Percentiles rank a stretch among this genome's conserved stretches.
Evolutionary conservation across 2,888 invertebrate species (phyloP).

Genomic region (Biston stratarius): DNA sequence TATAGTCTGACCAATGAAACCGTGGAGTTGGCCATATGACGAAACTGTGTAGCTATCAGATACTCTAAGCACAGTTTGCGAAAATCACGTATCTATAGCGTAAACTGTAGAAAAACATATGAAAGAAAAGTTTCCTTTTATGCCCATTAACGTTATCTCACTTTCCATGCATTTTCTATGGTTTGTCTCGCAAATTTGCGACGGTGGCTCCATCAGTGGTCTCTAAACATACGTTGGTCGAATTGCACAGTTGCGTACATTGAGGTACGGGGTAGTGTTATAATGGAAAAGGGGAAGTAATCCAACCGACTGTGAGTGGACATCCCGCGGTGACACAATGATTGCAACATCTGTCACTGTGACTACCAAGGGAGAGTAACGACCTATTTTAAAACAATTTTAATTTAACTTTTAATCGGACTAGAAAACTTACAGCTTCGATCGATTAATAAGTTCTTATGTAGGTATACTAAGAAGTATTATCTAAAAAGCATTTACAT

Average conservation of each 20-base stretch:
- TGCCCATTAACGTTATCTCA: no score
- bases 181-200: no score
- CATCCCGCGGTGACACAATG: conserved; percentile 54
- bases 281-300: conserved; percentile 31
- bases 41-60: neutral
- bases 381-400: neutral
- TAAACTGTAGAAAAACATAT: no score
- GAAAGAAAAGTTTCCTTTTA: no score
- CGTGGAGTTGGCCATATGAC: neutral
- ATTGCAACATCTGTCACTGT: conserved; percentile 51
- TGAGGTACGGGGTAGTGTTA: conserved; percentile 26
- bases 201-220: neutral
- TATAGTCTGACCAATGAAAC: neutral
- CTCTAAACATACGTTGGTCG: neutral
- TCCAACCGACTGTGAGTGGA: conserved; percentile 40
- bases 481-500: no score
- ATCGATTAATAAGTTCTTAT: no score
- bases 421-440: neutral
- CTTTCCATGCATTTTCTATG: no score
- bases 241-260: neutral
- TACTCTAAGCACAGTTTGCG: no score
- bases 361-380: neutral
- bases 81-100: no score
- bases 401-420: neutral
- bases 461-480: no score